Percentiles rank a stretch among this genome's conserved stretches.
phyloP scores from a whole-genome alignment of 2,888 invertebrate species.

The Nipponacmea schrenckii region DNA sequence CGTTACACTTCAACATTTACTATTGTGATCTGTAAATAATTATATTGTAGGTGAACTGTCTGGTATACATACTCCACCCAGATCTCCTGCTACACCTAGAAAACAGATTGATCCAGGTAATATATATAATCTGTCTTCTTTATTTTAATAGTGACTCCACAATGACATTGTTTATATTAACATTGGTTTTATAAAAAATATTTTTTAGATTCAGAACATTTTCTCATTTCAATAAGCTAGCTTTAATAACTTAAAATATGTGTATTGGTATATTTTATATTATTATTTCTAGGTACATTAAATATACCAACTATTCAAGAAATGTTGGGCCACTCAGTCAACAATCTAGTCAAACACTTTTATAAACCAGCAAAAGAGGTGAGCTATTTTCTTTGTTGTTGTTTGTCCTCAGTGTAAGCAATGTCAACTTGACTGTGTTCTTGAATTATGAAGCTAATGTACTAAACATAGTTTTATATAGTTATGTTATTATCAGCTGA shows the following conservation, averaged over 20 bases:
- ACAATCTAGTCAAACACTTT: conserved; percentile 96
- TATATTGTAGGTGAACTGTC: conserved; percentile 31
- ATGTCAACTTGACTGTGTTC: too few species aligned
- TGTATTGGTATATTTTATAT: not conserved
- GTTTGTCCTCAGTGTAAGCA: too few species aligned
- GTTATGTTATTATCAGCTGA: too few species aligned
- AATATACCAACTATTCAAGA: conserved; percentile 76
- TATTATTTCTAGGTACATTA: conserved; percentile 35
- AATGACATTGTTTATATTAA: too few species aligned
- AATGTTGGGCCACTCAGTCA: conserved; percentile 89
- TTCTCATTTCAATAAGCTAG: too few species aligned
- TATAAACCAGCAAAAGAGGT: conserved; percentile 85
- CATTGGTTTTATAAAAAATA: too few species aligned
- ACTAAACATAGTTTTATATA: too few species aligned
- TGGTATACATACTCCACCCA: conserved; percentile 63
- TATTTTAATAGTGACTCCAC: not conserved
- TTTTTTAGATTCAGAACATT: too few species aligned
- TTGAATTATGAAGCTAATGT: too few species aligned
- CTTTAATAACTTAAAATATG: too few species aligned
- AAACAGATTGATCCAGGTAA: conserved; percentile 50
- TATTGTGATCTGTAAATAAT: not conserved
- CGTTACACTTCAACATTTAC: not conserved
- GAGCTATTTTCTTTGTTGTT: conserved; percentile 13
- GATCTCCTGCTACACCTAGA: conserved; percentile 69
- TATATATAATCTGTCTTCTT: not conserved